These are phyloP conservation scores for Netelia fuscicornis DNA, from an alignment of 2,888 invertebrate species.

Conservation along the genomic window DNA sequence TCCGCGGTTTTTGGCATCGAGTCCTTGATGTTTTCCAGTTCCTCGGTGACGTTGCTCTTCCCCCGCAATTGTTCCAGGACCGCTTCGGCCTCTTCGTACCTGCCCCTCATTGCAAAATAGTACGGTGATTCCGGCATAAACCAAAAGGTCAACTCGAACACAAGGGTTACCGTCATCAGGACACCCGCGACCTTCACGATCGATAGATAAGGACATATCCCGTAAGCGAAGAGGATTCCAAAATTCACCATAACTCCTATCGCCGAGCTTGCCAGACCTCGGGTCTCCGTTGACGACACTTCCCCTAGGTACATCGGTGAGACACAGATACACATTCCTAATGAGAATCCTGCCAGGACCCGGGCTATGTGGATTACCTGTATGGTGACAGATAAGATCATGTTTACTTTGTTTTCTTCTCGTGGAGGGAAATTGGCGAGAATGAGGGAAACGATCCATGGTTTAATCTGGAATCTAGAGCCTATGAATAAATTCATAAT, in stretches of 20 bases:
- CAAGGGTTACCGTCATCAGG: slow-evolving; percentile 80
- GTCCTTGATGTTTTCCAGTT: slow-evolving; percentile 77
- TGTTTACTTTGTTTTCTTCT: neutral
- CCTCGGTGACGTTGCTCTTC: slow-evolving; percentile 86
- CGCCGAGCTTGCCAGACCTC: slow-evolving; percentile 88
- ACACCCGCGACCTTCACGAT: slow-evolving; percentile 72
- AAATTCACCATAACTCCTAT: slow-evolving; percentile 86
- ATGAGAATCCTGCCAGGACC: slow-evolving; percentile 72
- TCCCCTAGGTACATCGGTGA: slow-evolving; percentile 76
- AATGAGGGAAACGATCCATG: no score
- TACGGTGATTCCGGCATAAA: slow-evolving; percentile 86
- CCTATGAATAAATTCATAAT: no score
- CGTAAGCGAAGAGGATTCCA: slow-evolving; percentile 78
- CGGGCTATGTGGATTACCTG: slow-evolving; percentile 75
- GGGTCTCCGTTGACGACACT: slow-evolving; percentile 74
- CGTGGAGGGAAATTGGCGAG: neutral
- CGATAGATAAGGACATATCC: slow-evolving; percentile 75
- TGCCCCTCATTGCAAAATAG: slow-evolving; percentile 77
- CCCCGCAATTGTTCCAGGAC: slow-evolving; percentile 85
- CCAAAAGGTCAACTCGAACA: slow-evolving; percentile 80
- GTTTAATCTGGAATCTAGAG: no score
- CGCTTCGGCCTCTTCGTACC: slow-evolving; percentile 83
- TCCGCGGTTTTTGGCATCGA: slow-evolving; percentile 48
- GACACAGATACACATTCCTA: slow-evolving; percentile 71
- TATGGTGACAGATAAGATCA: neutral